Evolutionary conservation across 2,797 vertebrate species (phyloP), one percentile per base, ranked within the genome.

Genomic region (Leptoclinus maculatus): DNA sequence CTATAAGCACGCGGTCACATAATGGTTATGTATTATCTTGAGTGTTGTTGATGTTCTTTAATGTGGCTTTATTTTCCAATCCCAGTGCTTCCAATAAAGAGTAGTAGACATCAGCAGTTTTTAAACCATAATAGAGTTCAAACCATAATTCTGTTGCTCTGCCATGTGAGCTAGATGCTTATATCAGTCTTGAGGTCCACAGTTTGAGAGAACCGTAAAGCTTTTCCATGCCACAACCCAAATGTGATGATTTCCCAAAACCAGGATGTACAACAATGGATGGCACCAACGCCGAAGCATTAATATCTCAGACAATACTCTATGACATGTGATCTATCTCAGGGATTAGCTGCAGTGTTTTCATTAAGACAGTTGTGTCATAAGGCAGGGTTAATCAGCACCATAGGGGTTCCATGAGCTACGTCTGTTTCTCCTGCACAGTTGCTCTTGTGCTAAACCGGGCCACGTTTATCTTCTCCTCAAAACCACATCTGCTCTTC

Each of bases 21-120:
- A 86, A 89, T 89, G 79, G 66, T 85, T 59, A 64, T 87, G 75
- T 78, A 85, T 87, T 87, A 88, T 89, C 83, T 81, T 41, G 73
- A 82, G 65, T 5, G 71, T 79, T 87, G 79, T 89, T 86, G 82
- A 71, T 78, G 45, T 59, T 80, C 86, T 92, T 89, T 93, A 76
- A 90, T 91, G 91, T 92, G 92, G 91, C 59, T 84, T 82, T 54
- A 71, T 84, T 89, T 89, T 91, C 82, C 81, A 73, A 82, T 85
- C 80, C 81, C 59, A 82, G 51, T 70, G 65, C 80, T 80, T 87
- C 71, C 76, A 89, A 80, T 82, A 70, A 89, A 91, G 63, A 79
- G 39, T 56, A 80, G 60, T 56, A 80, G 60, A 83, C 71, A 79
- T 94, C 91, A 93, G 90, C 94, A 92, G 63, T 90, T 92, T 91